These are phyloP conservation scores for human DNA, from an alignment of 2,113 vertebrate genomes.

Conservation along the genomic window DNA sequence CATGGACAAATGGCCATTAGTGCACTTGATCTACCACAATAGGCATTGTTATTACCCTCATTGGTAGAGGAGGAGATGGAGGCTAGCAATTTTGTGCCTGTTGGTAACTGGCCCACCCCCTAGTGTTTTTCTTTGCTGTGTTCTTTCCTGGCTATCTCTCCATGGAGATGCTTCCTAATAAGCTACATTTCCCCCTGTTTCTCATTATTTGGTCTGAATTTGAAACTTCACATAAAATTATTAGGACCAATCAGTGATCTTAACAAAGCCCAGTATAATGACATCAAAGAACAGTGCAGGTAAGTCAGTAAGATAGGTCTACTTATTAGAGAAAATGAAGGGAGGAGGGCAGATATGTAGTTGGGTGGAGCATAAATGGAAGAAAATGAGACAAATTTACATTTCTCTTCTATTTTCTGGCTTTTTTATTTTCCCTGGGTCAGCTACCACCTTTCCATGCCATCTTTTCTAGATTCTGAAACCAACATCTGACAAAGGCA, in stretches of 20 bases:
- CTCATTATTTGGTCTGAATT: constrained; percentile 30
- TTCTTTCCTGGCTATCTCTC: neutral
- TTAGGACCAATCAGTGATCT: neutral
- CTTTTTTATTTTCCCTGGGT: neutral
- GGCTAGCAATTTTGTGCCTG: neutral
- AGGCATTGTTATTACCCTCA: neutral
- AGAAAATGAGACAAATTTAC: neutral
- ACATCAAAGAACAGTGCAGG: neutral
- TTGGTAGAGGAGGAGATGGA: neutral
- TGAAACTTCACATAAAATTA: constrained; percentile 30
- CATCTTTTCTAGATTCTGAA: neutral
- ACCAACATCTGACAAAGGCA: neutral
- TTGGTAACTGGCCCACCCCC: neutral
- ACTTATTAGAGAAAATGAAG: neutral
- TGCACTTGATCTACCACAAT: neutral
- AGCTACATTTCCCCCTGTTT: neutral
- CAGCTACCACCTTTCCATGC: neutral
- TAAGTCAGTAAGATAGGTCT: neutral
- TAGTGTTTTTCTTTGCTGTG: neutral
- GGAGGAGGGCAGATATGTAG: neutral
- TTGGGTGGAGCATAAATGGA: neutral
- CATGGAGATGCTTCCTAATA: neutral
- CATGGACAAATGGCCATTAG: neutral
- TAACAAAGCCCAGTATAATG: neutral
- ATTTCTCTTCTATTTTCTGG: neutral